Evolutionary conservation across 2,888 invertebrate species (phyloP), one percentile per base, ranked within the genome.

Genomic region (Drosophila mercatorum): DNA sequence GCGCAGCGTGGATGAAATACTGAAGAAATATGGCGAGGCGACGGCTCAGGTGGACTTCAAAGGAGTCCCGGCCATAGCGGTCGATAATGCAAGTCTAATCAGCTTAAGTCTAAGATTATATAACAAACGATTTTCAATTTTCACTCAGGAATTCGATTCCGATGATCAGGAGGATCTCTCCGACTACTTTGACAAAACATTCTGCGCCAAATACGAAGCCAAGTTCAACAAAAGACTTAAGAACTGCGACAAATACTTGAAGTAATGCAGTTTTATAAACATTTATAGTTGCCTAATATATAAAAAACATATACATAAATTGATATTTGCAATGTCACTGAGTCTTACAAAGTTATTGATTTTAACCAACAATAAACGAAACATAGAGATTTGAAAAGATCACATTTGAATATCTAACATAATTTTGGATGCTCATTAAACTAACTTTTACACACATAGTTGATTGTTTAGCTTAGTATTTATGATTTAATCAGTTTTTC

Each of bases 41-140:
- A 92, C 93, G 2, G 71, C 77, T 40, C 56, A 80, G 14, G 78
- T 92, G 46, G 38, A 81, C 36, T 77, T 90, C 41, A 40, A 51
- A 0, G 93, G 91, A 67, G 90, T 93, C 1, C 93, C 93, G 17
- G 86, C 92, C 3, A 78, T 93, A 17, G 74, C 76, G 11, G 57
- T 93, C 26, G 89, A 91, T 60, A 85, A 86, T 65, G 92, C 92
- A 75, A 86, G 89, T 85, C n/a, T 0, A 22, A 14, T 1, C 3
- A 36, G 28, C 40, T 28, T 28, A 11, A 40, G 5, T 3, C 14
- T 6, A 26, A 12, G 6, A 11, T 46, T 40, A 4, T 5, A 14
- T 22, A 11, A 34, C 4, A 3, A 17, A 31, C 0, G 40, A 17
- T 34, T 38, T 5, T 41, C 22, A 8, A 1, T 14, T 5, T 63